These are phyloP conservation scores for Choloepus hoffmanni DNA, from an alignment of 2,113 vertebrate genomes.

Conservation along the genomic window DNA sequence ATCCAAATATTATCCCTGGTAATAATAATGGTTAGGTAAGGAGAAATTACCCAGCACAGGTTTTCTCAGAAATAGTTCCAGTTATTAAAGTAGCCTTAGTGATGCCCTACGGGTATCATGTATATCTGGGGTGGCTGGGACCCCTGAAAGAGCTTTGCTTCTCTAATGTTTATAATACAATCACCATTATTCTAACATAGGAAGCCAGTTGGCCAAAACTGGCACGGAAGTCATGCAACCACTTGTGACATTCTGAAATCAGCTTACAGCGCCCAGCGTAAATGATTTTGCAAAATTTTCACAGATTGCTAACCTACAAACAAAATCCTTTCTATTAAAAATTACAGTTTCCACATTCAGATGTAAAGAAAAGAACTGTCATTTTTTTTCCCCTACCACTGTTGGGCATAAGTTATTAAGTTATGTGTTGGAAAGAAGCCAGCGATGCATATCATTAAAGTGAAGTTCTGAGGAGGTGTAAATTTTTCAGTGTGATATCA, in stretches of 20 bases:
- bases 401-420: constrained; percentile 52
- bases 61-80: not conserved
- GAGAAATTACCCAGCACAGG: not conserved
- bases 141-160: rapidly evolving
- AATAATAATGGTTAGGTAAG: rapidly evolving
- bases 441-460: not conserved
- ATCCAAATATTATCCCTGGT: rapidly evolving
- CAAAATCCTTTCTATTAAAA: constrained; percentile 5
- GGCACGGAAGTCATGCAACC: rapidly evolving
- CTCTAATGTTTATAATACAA: not conserved
- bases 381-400: not conserved
- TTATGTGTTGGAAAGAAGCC: constrained; percentile 71
- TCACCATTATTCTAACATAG: rapidly evolving
- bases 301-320: not conserved
- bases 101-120: rapidly evolving
- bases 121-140: rapidly evolving
- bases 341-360: not conserved
- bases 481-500: not conserved
- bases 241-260: not conserved
- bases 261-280: not conserved
- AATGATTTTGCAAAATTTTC: not conserved
- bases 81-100: rapidly evolving
- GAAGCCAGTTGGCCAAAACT: not conserved
- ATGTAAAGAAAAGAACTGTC: constrained; percentile 68
- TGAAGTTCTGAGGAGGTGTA: not conserved